These are phyloP conservation scores for Agrochola circellaris DNA, from an alignment of 2,888 invertebrate genomes.

Conservation along the genomic window DNA sequence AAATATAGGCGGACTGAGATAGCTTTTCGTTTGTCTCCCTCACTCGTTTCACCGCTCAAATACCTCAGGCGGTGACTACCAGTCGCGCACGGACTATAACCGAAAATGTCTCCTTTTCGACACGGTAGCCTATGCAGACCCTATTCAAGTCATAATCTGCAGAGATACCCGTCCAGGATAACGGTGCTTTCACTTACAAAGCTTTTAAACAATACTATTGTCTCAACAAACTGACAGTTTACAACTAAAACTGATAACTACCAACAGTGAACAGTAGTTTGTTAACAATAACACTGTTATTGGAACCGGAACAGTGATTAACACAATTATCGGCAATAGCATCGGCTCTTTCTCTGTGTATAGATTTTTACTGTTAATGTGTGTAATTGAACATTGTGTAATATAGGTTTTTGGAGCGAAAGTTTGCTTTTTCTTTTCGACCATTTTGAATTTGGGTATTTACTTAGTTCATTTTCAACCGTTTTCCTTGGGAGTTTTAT, in stretches of 20 bases:
- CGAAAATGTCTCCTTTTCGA: too few species aligned
- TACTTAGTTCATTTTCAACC: too few species aligned
- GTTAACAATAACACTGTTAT: conserved; percentile 51
- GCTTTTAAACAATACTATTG: conserved; percentile 3
- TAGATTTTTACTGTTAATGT: conserved; percentile 45
- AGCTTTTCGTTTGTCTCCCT: too few species aligned
- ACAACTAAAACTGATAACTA: conserved; percentile 5
- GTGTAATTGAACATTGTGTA: conserved; percentile 54
- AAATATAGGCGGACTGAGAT: too few species aligned
- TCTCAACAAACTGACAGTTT: conserved; percentile 14
- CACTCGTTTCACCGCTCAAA: too few species aligned
- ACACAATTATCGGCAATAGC: conserved; percentile 48
- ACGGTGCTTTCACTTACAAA: neutral
- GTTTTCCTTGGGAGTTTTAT: too few species aligned
- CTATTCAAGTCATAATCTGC: neutral
- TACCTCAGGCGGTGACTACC: too few species aligned
- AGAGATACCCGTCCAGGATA: neutral
- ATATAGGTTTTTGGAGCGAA: conserved; percentile 63
- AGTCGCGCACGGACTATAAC: too few species aligned
- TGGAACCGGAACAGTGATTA: conserved; percentile 58
- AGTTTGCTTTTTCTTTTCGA: conserved; percentile 33
- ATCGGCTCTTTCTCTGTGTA: conserved; percentile 32
- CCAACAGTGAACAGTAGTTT: conserved; percentile 8
- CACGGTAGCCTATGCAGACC: too few species aligned
- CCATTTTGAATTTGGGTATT: conserved; percentile 4